Evolutionary conservation across 2,888 invertebrate species (phyloP), one percentile per base, ranked within the genome.

Genomic region (Gastrophysa polygoni): DNA sequence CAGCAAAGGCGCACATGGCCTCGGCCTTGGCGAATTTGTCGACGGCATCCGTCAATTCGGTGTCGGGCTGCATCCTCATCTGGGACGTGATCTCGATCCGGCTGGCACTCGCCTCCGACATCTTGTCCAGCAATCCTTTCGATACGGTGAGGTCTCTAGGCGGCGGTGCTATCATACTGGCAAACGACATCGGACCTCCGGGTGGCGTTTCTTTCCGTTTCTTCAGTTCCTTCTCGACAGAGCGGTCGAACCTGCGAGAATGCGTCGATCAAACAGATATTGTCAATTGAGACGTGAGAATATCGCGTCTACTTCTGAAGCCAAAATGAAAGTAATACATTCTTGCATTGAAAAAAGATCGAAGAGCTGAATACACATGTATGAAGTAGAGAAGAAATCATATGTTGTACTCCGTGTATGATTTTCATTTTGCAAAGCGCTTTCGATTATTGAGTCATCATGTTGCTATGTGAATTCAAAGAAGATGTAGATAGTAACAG

Each of bases 1-100:
- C 82, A n/a, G 80, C 81, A 66, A 82, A 83, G 38, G 77, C 74
- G 38, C 78, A 78, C 70, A 80, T 80, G 1, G 81, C 81, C 68
- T 83, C 82, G 8, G 83, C 83, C 69, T 78, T 81, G 0, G 82
- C 80, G n/a, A 82, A 71, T 51, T 79, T 80, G 29, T 82, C 80
- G 2, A 81, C 80, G 0, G 83, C 83, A 17, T 81, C 81, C 2
- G 75, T 71, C 16, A 83, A 69, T 47, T 82, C 82, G n/a, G 80
- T 79, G 50, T 80, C 77, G 4, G 74, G 75, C 48, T 77, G 71
- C 38, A 62, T 70, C 24, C 70, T 64, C 62, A 80, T 63, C 47
- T 72, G 72, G 6, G 72, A 65, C 8, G 68, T 58, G 14, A 80
- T 75, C 63, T 81, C 80, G 4, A 80, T 65, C 28, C 76, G 71